Evolutionary conservation across 2,888 invertebrate genomes (phyloP), one percentile per base, ranked within the genome.

Genomic region (Rhodophaea formosa): DNA sequence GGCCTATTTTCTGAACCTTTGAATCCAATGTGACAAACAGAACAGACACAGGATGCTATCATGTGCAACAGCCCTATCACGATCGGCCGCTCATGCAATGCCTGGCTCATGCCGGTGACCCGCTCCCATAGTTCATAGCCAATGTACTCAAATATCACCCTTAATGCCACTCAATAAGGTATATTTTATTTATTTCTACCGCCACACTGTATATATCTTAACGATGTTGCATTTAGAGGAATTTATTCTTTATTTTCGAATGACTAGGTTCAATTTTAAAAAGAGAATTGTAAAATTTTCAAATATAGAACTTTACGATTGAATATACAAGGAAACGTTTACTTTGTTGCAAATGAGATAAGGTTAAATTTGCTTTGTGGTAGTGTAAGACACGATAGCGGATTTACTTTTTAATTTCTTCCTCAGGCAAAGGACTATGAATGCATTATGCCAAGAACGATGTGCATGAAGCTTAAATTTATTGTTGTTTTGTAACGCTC

Each of bases 361-460:
- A 15, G 10, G 53, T 44, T 44, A 15, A 44, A 44, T 29, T 29
- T 44, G 8, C 10, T 0, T 30, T 44, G 29, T 15, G 12, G 12
- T 17, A 2, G 12, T 5, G 51, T 17, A 16, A 2, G 7, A 35
- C 39, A 35, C 16, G 51, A 51, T 17, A 8, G 51, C 51, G 51
- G 51, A 51, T 51, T 51, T n/a, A n/a, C 39, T 51, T 51, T 51
- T 47, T 56, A 39, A 53, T 29, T 42, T 42, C 29, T 58, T 58
- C 51, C 51, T 51, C 10, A 8, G 32, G 42, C 58, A 30, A 43
- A 58, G 47, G 32, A 51, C 43, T 57, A 14, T 32, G 42, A 56
- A 42, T 56, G 30, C 56, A 49, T 56, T 17, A 51, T 39, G 51
- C 51, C 51, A 35, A 17, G 16, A 12, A 12, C 35, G 35, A 35